Evolutionary conservation across 1,140 invertebrate species (phyloP).

Genomic region (Atopsyche davidsoni): DNA sequence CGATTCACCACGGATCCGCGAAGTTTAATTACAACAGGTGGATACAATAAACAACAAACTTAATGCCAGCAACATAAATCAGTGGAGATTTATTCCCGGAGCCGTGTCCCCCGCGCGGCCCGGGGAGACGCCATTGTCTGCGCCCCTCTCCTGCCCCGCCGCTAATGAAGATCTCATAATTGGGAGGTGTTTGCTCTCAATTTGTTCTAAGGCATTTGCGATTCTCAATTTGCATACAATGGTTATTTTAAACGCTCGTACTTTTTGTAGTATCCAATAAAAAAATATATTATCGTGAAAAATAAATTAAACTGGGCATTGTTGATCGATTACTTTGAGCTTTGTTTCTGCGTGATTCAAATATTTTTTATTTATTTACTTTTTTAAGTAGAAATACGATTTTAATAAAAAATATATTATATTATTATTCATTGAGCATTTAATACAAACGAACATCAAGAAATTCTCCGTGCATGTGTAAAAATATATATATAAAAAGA

Average conservation of each 20-base stretch:
- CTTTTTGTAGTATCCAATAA: not conserved
- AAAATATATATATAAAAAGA: too few species aligned
- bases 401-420: not conserved
- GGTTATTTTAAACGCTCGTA: not conserved
- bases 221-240: slow-evolving; percentile 1
- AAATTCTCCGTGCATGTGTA: too few species aligned
- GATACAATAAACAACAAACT: slow-evolving; percentile 21
- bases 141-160: too few species aligned
- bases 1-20: slow-evolving; percentile 7
- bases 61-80: slow-evolving; percentile 22
- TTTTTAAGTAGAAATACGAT: not conserved
- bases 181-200: too few species aligned
- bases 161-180: too few species aligned
- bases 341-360: too few species aligned
- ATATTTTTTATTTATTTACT: not conserved
- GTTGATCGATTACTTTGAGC: too few species aligned
- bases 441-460: too few species aligned
- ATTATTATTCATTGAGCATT: too few species aligned
- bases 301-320: too few species aligned
- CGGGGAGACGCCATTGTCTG: too few species aligned
- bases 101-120: slow-evolving; percentile 15
- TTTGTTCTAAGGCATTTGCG: too few species aligned
- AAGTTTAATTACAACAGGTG: slow-evolving; percentile 25
- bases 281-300: not conserved
- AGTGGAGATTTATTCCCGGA: slow-evolving; percentile 15